A percentile compares a stretch with the other conserved stretches of the same genome.
Conservation (phyloP, 2,113 vertebrate species). For the Oxyura jamaicensis region DNA sequence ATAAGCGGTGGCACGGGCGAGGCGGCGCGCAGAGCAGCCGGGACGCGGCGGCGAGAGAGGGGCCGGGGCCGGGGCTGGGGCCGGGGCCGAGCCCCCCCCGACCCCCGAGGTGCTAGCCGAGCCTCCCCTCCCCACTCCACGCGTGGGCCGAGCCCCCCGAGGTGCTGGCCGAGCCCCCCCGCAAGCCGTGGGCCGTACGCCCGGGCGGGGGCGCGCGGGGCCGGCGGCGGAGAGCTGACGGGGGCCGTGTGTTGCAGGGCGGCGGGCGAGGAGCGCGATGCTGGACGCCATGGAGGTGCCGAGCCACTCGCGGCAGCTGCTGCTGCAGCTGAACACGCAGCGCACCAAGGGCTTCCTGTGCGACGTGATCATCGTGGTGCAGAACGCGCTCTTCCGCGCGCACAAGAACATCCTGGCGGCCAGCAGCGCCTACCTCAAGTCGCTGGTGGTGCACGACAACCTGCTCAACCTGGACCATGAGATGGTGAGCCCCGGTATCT, state of each 20-base stretch:
- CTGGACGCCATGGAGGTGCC: slow-evolving; percentile 97
- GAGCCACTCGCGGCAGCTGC: slow-evolving; percentile 97
- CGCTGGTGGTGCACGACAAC: slow-evolving; percentile 98
- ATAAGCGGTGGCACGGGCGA: slow-evolving; percentile 34
- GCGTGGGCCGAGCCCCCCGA: slow-evolving; percentile 8
- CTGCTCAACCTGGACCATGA: slow-evolving; percentile 98
- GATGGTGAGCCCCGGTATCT: slow-evolving; percentile 99
- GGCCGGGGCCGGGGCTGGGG: not conserved
- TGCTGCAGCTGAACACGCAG: slow-evolving; percentile 98
- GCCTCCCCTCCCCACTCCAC: not conserved
- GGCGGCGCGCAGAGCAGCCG: not conserved
- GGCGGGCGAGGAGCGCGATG: slow-evolving; percentile 93
- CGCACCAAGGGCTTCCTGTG: slow-evolving; percentile 98
- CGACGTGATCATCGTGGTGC: slow-evolving; percentile 99
- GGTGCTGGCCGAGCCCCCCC: too few relatives aligned
- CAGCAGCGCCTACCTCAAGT: slow-evolving; percentile 99
- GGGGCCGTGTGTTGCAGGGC: slow-evolving; percentile 74
- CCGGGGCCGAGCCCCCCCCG: not conserved
- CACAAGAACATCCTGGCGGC: slow-evolving; percentile 99
- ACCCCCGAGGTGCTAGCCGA: too few relatives aligned
- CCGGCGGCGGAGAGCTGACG: not conserved
- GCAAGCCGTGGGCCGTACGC: too few relatives aligned
- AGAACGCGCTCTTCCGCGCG: slow-evolving; percentile 98
- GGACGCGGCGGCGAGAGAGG: not conserved
- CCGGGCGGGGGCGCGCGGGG: not conserved